phyloP scores from a whole-genome alignment of 2,113 vertebrate genomes.

The Eulacestoma nigropectus region DNA sequence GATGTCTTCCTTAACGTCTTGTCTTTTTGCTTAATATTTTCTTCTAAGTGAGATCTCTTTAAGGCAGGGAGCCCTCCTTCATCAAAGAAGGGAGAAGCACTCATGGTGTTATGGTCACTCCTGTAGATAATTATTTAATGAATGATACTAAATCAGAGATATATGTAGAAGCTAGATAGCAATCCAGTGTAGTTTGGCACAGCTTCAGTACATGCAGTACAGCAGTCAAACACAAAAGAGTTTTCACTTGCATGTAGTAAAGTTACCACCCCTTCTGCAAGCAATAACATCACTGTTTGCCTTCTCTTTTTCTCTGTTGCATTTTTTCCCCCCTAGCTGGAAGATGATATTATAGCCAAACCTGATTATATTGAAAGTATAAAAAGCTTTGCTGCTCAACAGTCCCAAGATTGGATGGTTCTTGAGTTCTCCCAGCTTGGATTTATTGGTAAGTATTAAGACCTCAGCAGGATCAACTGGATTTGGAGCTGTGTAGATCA shows the following conservation, averaged over 20 bases:
- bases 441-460: conserved; percentile 76
- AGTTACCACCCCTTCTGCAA: not conserved
- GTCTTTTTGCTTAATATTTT: not conserved
- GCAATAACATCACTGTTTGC: not conserved
- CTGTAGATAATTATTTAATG: not conserved
- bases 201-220: not conserved
- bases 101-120: not conserved
- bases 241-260: not conserved
- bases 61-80: not conserved
- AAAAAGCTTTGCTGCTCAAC: conserved; percentile 51
- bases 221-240: not conserved
- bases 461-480: not conserved
- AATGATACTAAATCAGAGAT: not conserved
- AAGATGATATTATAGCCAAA: conserved; percentile 79
- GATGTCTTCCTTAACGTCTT: not conserved
- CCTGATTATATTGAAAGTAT: conserved; percentile 65
- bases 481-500: not conserved
- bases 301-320: not conserved
- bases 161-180: not conserved
- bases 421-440: conserved; percentile 79
- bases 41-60: not conserved
- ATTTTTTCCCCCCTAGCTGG: conserved; percentile 56
- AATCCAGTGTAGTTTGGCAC: not conserved
- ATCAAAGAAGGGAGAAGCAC: not conserved
- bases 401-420: conserved; percentile 71